phyloP scores from a whole-genome alignment of 1,140 invertebrate species.

The Lutraria rhynchaena region DNA sequence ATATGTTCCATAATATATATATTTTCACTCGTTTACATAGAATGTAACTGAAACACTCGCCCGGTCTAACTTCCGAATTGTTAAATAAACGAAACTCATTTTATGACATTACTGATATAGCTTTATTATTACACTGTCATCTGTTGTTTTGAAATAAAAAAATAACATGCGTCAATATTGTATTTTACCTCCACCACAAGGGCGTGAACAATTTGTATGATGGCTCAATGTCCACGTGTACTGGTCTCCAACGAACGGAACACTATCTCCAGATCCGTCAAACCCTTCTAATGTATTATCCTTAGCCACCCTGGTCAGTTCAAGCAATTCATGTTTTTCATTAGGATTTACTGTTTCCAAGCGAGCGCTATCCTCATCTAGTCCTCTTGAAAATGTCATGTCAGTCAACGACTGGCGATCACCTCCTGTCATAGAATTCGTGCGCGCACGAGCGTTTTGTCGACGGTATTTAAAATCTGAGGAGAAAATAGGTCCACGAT shows the following conservation, averaged over 20 bases:
- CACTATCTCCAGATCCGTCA: background rate
- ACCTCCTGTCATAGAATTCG: background rate
- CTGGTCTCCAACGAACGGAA: background rate
- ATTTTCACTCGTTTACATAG: too few species aligned
- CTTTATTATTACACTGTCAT: too few species aligned
- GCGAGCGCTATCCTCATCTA: background rate
- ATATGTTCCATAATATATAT: too few species aligned
- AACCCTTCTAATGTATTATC: background rate
- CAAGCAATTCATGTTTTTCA: background rate
- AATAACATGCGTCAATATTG: too few species aligned
- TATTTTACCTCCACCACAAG: slow-evolving; percentile 90
- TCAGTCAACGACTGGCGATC: slow-evolving; percentile 26
- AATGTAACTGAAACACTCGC: too few species aligned
- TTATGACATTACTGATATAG: too few species aligned
- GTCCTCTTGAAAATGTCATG: slow-evolving; percentile 31
- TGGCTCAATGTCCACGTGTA: slow-evolving; percentile 88
- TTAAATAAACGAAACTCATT: too few species aligned
- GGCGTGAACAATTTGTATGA: slow-evolving; percentile 89
- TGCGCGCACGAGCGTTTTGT: too few species aligned
- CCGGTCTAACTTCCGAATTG: too few species aligned
- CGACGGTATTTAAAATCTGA: slow-evolving; percentile 36
- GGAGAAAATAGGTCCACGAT: slow-evolving; percentile 22
- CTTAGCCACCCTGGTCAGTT: background rate
- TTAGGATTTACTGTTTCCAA: background rate
- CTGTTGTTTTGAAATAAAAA: too few species aligned